A percentile compares a stretch with the other conserved stretches of the same genome.
Conservation (phyloP, 1,140 invertebrate genomes). For the Diabrotica undecimpunctata region DNA sequence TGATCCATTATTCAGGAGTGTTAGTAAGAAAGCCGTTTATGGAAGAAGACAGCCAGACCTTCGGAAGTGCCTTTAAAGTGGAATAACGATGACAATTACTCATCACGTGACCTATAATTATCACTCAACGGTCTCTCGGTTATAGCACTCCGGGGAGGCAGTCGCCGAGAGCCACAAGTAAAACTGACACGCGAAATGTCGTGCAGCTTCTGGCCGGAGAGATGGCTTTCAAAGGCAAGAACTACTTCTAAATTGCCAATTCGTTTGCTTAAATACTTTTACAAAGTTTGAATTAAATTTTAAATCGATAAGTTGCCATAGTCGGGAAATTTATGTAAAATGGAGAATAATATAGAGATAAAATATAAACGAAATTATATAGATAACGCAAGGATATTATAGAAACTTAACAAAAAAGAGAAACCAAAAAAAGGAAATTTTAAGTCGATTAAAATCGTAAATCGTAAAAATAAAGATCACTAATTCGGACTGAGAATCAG, state of each 20-base stretch:
- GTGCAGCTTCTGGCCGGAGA: conserved; percentile 22
- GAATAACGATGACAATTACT: conserved; percentile 39
- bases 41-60: not conserved
- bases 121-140: conserved; percentile 43
- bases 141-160: conserved; percentile 41
- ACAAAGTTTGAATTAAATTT: not conserved
- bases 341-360: not conserved
- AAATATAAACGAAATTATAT: no score
- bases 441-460: no score
- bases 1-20: no score
- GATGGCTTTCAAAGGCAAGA: conserved; percentile 12
- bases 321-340: not conserved
- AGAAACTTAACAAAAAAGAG: no score
- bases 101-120: conserved; percentile 47
- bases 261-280: conserved; percentile 3
- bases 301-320: not conserved
- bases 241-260: conserved; percentile 21
- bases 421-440: no score
- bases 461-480: no score
- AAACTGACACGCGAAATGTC: conserved; percentile 31
- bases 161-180: conserved; percentile 26
- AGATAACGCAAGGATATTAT: no score
- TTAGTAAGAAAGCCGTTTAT: no score
- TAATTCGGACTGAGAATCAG: no score
- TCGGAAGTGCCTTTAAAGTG: conserved; percentile 12